Evolutionary conservation across 2,888 invertebrate genomes (phyloP).

Genomic region (Cylindroiulus punctatus): DNA sequence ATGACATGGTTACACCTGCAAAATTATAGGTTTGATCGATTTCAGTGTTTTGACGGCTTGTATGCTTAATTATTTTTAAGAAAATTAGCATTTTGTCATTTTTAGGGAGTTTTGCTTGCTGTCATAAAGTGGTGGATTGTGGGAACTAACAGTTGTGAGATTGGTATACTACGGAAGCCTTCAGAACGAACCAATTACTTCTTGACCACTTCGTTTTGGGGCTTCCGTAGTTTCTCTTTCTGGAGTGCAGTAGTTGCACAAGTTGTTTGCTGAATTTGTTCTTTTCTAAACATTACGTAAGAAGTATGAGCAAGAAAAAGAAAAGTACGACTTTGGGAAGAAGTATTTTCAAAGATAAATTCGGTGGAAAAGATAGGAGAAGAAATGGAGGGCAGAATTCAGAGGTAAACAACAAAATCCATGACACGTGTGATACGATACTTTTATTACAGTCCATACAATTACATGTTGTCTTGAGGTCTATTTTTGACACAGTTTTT

Average conservation of each 20-base stretch:
- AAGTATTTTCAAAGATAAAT: slow-evolving; percentile 63
- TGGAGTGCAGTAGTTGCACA: not conserved
- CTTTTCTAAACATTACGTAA: not conserved
- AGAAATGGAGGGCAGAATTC: not conserved
- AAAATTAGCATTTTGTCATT: too few relatives aligned
- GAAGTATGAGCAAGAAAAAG: slow-evolving; percentile 63
- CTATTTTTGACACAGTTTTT: too few relatives aligned
- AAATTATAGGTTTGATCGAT: too few relatives aligned
- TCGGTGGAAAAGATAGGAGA: slow-evolving; percentile 59
- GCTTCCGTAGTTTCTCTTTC: not conserved
- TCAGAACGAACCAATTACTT: too few relatives aligned
- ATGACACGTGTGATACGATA: not conserved
- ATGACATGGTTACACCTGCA: too few relatives aligned
- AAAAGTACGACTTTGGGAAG: slow-evolving; percentile 61
- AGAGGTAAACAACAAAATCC: not conserved
- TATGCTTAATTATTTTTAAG: too few relatives aligned
- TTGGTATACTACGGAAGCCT: too few relatives aligned
- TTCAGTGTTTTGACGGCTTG: too few relatives aligned
- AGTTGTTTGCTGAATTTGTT: not conserved
- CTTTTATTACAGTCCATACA: not conserved
- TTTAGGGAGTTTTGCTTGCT: too few relatives aligned
- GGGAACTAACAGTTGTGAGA: too few relatives aligned
- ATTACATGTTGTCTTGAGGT: not conserved
- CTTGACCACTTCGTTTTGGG: too few relatives aligned
- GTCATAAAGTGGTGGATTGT: too few relatives aligned